Percentiles rank a stretch among this genome's conserved stretches.
These are phyloP conservation scores for Tragelaphus strepsiceros DNA, from an alignment of 2,113 vertebrate genomes.

Conservation along the genomic window DNA sequence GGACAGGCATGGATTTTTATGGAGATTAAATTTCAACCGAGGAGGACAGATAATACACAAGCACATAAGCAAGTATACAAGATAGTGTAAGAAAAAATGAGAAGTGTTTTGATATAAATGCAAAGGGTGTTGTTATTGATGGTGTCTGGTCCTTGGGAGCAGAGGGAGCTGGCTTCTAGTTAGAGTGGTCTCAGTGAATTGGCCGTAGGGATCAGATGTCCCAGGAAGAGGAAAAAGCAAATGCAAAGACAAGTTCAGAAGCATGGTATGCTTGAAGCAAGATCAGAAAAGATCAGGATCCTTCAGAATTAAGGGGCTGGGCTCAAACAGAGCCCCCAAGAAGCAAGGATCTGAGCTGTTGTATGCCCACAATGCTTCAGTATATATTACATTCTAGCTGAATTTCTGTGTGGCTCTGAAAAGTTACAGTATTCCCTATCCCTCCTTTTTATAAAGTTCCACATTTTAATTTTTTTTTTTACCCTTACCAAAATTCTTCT, in stretches of 20 bases:
- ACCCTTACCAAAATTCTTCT: constrained; percentile 35
- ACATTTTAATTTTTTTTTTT: not conserved
- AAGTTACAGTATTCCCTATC: not conserved
- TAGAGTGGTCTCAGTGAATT: not conserved
- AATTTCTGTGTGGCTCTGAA: not conserved
- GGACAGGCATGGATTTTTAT: not conserved
- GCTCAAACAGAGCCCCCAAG: not conserved
- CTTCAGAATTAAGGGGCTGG: not conserved
- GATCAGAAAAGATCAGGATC: not conserved
- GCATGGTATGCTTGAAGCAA: not conserved
- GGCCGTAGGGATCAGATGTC: rapidly evolving
- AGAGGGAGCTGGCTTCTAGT: too few relatives aligned
- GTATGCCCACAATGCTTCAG: not conserved
- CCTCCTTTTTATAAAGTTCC: not conserved
- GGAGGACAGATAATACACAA: not conserved
- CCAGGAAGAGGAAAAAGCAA: not conserved
- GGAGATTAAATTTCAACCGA: not conserved
- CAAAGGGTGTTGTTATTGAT: not conserved
- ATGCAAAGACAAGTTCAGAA: not conserved
- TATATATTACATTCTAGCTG: not conserved
- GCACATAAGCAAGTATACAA: not conserved
- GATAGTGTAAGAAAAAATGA: not conserved
- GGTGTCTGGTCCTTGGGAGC: not conserved
- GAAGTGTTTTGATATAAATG: not conserved
- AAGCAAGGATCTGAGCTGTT: not conserved